Evolutionary conservation across 23 tunicate species (phyloP), one percentile per base, ranked within the genome.

Genomic region (Trididemnum clinides): DNA sequence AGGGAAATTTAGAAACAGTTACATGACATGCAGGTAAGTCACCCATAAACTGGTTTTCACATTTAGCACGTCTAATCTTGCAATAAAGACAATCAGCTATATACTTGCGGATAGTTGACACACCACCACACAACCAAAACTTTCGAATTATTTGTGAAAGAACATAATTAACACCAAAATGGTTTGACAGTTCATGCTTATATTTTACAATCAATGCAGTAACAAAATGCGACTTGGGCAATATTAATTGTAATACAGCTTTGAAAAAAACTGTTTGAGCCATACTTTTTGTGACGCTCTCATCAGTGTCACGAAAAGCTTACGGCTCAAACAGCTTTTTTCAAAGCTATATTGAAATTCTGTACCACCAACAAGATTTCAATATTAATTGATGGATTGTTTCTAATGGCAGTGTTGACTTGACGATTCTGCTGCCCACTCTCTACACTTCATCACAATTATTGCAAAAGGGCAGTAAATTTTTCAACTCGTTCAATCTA

Each of bases 121-220:
- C 3, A 19, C 30, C 80, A 2, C 54, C 54, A 73, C 54, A 73
- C 29, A 73, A 36, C 80, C 80, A 73, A 73, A 73, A 73, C 19
- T 37, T 73, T 19, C 25, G 57, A 54, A 36, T 38, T 15, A 73
- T 19, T 36, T 37, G 54, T 37, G 75, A 69, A 69, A 30, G 75
- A 10, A 69, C 36, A 69, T 69, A 69, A 33, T 69, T 69, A n/a
- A 37, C 75, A 39, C 57, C 80, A 73, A 73, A 73, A 38, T 73
- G 80, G 25, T 38, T 36, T 19, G 57, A 36, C 28, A 73, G 6
- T 36, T 28, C 33, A 73, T 73, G 80, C 6, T 73, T 27, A 39
- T 73, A 26, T 28, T 39, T 3, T 7, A 73, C 80, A 28, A 69
- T 3, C 21, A 69, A 21, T 10, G 28, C 7, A 37, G 80, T 73